Percentiles rank a stretch among this genome's conserved stretches.
Evolutionary conservation across 92 coral and sea anemone genomes (phyloP).

Genomic region (Epizoanthus stellaris): DNA sequence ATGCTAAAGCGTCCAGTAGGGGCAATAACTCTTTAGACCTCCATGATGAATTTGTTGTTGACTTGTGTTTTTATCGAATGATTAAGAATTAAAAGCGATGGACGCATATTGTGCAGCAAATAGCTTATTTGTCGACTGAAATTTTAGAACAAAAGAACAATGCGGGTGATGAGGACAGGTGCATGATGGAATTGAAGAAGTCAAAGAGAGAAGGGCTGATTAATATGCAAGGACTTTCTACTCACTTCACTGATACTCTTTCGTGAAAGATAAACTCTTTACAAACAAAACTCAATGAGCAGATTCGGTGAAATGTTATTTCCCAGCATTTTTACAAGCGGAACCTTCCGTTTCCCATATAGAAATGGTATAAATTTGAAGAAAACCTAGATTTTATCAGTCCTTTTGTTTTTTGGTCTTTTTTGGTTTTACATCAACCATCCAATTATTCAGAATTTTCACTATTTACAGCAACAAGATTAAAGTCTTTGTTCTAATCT

Average conservation of each 20-base stretch:
- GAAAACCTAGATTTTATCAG: no score
- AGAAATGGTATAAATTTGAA: neutral
- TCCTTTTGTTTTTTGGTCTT: neutral
- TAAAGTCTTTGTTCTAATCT: neutral
- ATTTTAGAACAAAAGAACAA: conserved; percentile 15
- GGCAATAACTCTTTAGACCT: neutral
- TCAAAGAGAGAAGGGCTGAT: neutral
- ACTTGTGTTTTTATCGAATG: conserved; percentile 28
- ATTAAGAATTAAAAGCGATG: conserved; percentile 25
- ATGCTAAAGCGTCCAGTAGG: neutral
- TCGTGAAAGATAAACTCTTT: neutral
- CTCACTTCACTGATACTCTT: conserved; percentile 2
- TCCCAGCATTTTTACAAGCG: neutral
- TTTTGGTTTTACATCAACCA: neutral
- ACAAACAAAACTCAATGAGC: conserved; percentile 1
- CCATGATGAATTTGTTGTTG: conserved; percentile 8
- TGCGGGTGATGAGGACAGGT: conserved; percentile 42
- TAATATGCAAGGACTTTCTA: conserved; percentile 17
- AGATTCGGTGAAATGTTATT: neutral
- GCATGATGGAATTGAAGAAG: neutral
- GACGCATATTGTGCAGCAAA: conserved; percentile 23
- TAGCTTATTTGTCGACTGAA: conserved; percentile 27
- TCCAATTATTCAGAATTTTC: neutral
- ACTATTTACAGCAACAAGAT: neutral
- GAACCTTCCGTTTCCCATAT: neutral